phyloP scores from a whole-genome alignment of 2,797 vertebrate genomes.

The Poecilia velifera region DNA sequence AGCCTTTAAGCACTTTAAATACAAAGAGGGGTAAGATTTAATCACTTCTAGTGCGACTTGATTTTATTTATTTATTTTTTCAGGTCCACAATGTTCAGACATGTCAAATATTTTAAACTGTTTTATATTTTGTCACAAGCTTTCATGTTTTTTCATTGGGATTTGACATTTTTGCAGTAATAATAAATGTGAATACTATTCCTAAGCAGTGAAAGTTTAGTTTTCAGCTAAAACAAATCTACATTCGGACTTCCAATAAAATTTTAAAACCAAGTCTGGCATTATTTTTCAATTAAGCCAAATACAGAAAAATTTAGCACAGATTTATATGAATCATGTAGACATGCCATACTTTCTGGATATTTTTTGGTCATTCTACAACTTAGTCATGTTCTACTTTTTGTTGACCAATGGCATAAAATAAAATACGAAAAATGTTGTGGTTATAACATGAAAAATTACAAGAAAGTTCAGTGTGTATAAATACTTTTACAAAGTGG shows the following conservation, averaged over 20 bases:
- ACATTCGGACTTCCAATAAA: background rate
- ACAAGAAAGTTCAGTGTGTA: background rate
- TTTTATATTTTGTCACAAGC: too few relatives aligned
- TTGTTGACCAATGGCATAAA: background rate
- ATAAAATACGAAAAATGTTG: background rate
- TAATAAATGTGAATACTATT: too few relatives aligned
- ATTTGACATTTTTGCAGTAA: too few relatives aligned
- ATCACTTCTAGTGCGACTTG: conserved; percentile 10
- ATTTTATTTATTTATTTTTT: conserved; percentile 2
- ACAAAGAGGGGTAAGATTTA: conserved; percentile 93
- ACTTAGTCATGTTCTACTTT: background rate
- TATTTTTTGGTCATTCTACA: background rate
- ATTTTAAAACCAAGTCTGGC: background rate
- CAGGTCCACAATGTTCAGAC: background rate
- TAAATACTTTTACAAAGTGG: background rate
- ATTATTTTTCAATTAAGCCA: background rate
- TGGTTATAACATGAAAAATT: background rate
- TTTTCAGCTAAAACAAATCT: background rate
- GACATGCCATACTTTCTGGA: background rate
- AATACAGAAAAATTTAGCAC: background rate
- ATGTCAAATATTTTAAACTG: too few relatives aligned
- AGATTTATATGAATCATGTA: background rate
- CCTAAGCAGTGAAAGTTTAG: too few relatives aligned
- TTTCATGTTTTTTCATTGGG: too few relatives aligned
- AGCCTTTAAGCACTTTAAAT: conserved; percentile 99